These are phyloP conservation scores for Sandelia bainsii DNA, from an alignment of 2,797 vertebrate species.

Conservation along the genomic window DNA sequence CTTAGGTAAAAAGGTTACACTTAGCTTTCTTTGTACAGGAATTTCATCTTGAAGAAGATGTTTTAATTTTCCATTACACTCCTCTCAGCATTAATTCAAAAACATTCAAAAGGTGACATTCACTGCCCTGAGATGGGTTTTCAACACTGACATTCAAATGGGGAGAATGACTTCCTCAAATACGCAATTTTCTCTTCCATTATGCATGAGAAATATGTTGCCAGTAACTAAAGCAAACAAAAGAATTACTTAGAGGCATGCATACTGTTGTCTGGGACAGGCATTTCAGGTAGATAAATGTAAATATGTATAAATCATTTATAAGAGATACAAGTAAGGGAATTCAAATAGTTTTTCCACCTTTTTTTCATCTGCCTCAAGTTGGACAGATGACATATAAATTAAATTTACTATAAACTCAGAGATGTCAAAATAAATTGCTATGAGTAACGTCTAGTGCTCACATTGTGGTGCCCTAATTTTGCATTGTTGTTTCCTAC, in stretches of 20 bases:
- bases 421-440: conserved; percentile 23
- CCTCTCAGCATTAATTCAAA: not conserved
- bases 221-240: conserved; percentile 7
- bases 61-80: not conserved
- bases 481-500: conserved; percentile 57
- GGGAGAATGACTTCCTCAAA: conserved; percentile 4
- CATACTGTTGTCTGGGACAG: not conserved
- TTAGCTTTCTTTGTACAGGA: not conserved
- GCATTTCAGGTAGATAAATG: not conserved
- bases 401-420: conserved; percentile 8
- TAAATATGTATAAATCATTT: too few relatives aligned
- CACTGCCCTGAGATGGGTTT: not conserved
- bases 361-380: not conserved
- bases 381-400: not conserved
- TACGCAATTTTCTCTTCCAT: conserved; percentile 2
- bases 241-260: not conserved
- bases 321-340: not conserved
- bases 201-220: not conserved
- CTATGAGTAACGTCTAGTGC: conserved; percentile 22
- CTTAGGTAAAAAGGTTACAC: not conserved
- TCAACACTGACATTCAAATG: conserved; percentile 2
- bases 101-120: conserved; percentile 8
- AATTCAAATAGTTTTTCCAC: not conserved
- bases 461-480: conserved; percentile 53
- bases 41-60: not conserved